Percentiles rank a stretch among this genome's conserved stretches.
These are phyloP conservation scores for Brachionus sp. DNA, from an alignment of 1,140 invertebrate species.

Conservation along the genomic window DNA sequence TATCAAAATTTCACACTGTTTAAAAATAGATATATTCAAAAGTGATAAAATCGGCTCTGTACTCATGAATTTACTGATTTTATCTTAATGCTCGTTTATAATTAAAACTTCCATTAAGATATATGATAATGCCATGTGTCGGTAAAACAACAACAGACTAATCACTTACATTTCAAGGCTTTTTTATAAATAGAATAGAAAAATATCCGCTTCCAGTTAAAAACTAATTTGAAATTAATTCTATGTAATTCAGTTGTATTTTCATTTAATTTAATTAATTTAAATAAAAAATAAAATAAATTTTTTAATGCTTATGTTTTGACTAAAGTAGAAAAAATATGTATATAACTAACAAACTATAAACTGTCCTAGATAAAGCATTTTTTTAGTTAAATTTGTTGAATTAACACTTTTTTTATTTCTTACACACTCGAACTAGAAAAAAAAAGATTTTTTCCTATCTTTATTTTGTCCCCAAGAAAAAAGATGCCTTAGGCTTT, in stretches of 20 bases:
- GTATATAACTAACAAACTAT: too few relatives aligned
- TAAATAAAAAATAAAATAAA: too few relatives aligned
- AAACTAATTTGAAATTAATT: background rate
- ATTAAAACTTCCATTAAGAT: background rate
- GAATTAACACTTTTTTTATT: background rate
- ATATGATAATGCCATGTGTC: background rate
- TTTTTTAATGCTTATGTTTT: too few relatives aligned
- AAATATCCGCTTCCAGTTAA: background rate
- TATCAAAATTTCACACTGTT: background rate
- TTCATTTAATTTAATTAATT: too few relatives aligned
- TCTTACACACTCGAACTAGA: too few relatives aligned
- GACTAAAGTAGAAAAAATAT: too few relatives aligned
- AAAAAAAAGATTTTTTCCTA: too few relatives aligned
- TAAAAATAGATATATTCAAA: background rate
- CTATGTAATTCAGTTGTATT: too few relatives aligned
- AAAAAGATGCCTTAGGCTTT: background rate
- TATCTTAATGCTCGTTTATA: background rate
- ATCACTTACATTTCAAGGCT: background rate
- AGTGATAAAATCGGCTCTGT: background rate
- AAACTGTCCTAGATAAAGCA: background rate
- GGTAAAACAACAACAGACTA: background rate
- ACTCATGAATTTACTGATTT: background rate
- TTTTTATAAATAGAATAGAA: background rate
- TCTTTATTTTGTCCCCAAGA: too few relatives aligned
- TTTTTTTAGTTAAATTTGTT: background rate